phyloP scores from a whole-genome alignment of 53 echinoderm and acorn worm species.

The Hippasteria phrygiana region DNA sequence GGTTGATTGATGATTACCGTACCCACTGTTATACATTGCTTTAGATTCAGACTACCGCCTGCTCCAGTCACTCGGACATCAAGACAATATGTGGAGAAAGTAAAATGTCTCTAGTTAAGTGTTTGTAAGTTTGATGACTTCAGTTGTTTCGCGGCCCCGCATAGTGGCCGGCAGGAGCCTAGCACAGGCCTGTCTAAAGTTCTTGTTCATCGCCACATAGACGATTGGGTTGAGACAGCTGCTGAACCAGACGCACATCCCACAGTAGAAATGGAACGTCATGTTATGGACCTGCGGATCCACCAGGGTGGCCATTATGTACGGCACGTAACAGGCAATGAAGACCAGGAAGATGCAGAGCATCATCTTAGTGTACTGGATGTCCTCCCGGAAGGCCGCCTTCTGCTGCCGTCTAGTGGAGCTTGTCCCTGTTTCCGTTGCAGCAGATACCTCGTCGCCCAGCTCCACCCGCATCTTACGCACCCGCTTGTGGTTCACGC shows the following conservation, averaged over 20 bases:
- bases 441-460: background rate
- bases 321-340: constrained; percentile 71
- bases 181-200: constrained; percentile 68
- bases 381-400: constrained; percentile 54
- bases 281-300: constrained; percentile 65
- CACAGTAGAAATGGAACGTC: constrained; percentile 65
- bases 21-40: too few species aligned
- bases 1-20: too few species aligned
- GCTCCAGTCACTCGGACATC: too few species aligned
- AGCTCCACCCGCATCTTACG: constrained; percentile 47
- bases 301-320: constrained; percentile 68
- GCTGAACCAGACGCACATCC: constrained; percentile 73
- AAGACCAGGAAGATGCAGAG: constrained; percentile 72
- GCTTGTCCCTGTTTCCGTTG: background rate
- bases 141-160: background rate
- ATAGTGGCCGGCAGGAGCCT: constrained; percentile 37
- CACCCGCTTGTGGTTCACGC: constrained; percentile 63
- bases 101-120: too few species aligned
- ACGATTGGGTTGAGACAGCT: constrained; percentile 74
- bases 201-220: constrained; percentile 69
- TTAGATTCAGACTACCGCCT: too few species aligned
- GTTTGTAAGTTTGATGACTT: constrained; percentile 6
- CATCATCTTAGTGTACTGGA: constrained; percentile 78
- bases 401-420: background rate
- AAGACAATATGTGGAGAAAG: too few species aligned